Conservation (phyloP, 1,140 invertebrate genomes). For the Drosophila elegans region DNA sequence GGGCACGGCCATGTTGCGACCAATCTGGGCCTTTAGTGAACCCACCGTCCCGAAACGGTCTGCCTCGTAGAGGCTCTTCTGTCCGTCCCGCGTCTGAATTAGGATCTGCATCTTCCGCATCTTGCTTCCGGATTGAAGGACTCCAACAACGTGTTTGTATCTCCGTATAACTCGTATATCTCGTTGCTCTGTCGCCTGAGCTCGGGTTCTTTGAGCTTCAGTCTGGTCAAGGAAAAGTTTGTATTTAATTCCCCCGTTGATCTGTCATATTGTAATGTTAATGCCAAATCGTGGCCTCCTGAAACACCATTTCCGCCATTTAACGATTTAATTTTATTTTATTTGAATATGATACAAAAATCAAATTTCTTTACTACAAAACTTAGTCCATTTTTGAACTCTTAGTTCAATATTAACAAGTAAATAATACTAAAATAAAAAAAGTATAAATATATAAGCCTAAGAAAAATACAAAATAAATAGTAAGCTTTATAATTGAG, state of each 20-base stretch:
- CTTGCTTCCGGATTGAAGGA: not conserved
- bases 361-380: no score
- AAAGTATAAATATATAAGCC: no score
- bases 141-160: not conserved
- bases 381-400: no score
- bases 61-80: constrained; percentile 56
- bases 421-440: no score
- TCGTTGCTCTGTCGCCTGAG: not conserved
- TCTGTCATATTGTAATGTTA: not conserved
- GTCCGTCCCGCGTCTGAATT: constrained; percentile 60
- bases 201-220: not conserved
- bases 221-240: not conserved
- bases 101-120: constrained; percentile 60
- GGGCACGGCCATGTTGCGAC: constrained; percentile 51
- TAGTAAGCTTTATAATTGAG: no score
- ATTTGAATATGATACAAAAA: no score
- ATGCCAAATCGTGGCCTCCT: not conserved
- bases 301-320: not conserved
- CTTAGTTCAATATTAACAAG: no score
- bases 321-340: no score
- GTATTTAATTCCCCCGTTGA: not conserved
- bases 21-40: constrained; percentile 57
- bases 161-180: constrained; percentile 17
- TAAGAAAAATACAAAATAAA: no score
- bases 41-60: constrained; percentile 55